These are phyloP conservation scores for Oreochromis mossambicus DNA, from an alignment of 2,797 vertebrate genomes.

Conservation along the genomic window DNA sequence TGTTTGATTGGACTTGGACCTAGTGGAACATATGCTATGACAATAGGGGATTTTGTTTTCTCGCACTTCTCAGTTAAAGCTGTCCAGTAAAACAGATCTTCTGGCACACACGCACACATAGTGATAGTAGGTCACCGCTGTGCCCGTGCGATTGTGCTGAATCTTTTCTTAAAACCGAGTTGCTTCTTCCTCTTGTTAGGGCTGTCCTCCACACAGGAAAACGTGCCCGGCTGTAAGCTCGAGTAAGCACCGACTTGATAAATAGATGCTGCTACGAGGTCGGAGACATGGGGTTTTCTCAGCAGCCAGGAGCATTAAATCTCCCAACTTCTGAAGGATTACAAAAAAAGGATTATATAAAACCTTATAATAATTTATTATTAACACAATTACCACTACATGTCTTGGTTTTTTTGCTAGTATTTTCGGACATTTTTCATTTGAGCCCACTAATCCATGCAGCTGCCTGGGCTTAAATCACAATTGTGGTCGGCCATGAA, in stretches of 20 bases:
- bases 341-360: not conserved
- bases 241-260: slow-evolving; percentile 28
- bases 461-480: not conserved
- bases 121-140: slow-evolving; percentile 5
- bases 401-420: slow-evolving; percentile 35
- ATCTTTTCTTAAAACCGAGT: slow-evolving; percentile 16
- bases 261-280: not conserved
- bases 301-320: not conserved
- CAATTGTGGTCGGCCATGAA: not conserved
- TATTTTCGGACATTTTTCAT: slow-evolving; percentile 13
- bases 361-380: not conserved
- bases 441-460: slow-evolving; percentile 8
- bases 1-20: slow-evolving; percentile 51
- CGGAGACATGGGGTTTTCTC: not conserved
- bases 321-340: not conserved
- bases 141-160: not conserved
- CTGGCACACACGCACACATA: slow-evolving; percentile 7
- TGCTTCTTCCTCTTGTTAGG: not conserved
- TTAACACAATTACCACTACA: slow-evolving; percentile 15
- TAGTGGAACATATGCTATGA: slow-evolving; percentile 62
- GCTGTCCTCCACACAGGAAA: not conserved
- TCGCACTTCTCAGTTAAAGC: slow-evolving; percentile 43
- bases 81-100: slow-evolving; percentile 35
- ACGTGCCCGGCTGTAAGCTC: not conserved
- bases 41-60: slow-evolving; percentile 63